Percentiles rank a stretch among this genome's conserved stretches.
Conservation (phyloP, 2,113 vertebrate genomes). For the Cariama cristata region DNA sequence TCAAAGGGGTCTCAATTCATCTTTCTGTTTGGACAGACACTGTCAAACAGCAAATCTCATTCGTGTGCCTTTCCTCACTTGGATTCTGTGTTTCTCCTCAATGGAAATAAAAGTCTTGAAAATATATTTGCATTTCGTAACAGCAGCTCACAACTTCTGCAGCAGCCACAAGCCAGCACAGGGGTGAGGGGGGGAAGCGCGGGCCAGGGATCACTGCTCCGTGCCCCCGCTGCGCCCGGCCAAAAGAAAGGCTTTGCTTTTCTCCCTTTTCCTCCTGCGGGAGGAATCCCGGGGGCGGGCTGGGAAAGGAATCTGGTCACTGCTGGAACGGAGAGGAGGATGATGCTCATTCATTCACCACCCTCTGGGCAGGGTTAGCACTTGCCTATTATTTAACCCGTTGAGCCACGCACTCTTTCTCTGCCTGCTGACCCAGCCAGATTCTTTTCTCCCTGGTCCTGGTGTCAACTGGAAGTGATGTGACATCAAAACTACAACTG, state of each 20-base stretch:
- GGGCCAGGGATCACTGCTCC: neutral
- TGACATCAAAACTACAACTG: neutral
- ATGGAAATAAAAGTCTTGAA: neutral
- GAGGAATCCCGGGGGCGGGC: conserved; percentile 37
- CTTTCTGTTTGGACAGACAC: neutral
- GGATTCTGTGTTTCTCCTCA: neutral
- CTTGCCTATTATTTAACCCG: neutral
- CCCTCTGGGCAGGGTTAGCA: neutral
- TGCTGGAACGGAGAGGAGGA: neutral
- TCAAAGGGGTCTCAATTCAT: neutral
- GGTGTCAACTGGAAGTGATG: neutral
- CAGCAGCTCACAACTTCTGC: neutral
- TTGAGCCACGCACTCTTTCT: neutral
- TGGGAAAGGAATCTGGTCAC: conserved; percentile 51
- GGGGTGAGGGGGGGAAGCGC: neutral
- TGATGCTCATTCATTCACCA: neutral
- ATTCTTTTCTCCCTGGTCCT: neutral
- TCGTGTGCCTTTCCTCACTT: neutral
- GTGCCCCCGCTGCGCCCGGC: fast-evolving
- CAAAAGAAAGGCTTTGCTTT: neutral
- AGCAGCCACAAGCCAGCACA: neutral
- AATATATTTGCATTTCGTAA: neutral
- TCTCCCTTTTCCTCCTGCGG: neutral
- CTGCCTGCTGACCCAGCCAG: neutral
- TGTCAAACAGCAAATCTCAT: neutral